A percentile compares a stretch with the other conserved stretches of the same genome.
phyloP scores from a whole-genome alignment of 92 coral and sea anemone genomes.

The Palythoa grandiflora region DNA sequence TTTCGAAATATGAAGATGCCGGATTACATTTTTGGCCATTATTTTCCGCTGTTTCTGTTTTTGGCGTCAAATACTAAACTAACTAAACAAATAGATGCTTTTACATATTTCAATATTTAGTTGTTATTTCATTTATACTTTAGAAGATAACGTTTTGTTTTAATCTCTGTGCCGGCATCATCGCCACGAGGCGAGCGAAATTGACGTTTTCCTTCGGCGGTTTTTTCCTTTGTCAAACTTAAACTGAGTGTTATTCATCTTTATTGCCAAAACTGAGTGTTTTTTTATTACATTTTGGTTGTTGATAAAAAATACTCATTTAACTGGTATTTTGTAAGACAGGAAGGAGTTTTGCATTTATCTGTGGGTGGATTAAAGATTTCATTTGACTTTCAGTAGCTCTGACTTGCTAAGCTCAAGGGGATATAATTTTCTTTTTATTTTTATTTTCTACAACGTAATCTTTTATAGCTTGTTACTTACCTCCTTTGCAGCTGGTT shows the following conservation, averaged over 20 bases:
- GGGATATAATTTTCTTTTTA: too few relatives aligned
- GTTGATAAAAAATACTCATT: too few relatives aligned
- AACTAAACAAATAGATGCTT: neutral
- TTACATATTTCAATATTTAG: neutral
- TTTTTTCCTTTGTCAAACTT: neutral
- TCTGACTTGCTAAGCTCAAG: too few relatives aligned
- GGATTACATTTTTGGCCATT: neutral
- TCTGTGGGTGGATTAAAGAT: too few relatives aligned
- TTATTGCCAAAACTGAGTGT: too few relatives aligned
- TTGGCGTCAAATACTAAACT: neutral
- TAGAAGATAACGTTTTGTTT: neutral
- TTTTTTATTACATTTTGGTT: too few relatives aligned
- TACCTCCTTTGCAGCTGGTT: too few relatives aligned
- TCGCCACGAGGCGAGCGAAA: neutral
- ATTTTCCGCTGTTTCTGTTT: neutral
- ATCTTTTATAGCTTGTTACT: too few relatives aligned
- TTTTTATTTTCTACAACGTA: too few relatives aligned
- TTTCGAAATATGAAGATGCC: neutral
- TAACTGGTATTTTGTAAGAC: too few relatives aligned
- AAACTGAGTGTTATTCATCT: neutral
- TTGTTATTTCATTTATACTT: neutral
- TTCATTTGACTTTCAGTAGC: too few relatives aligned
- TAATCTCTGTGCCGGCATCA: neutral
- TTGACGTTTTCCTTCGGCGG: neutral
- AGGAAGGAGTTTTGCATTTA: too few relatives aligned